A percentile compares a stretch with the other conserved stretches of the same genome.
phyloP scores from a whole-genome alignment of 2,888 invertebrate genomes.

The Papilio protenor region DNA sequence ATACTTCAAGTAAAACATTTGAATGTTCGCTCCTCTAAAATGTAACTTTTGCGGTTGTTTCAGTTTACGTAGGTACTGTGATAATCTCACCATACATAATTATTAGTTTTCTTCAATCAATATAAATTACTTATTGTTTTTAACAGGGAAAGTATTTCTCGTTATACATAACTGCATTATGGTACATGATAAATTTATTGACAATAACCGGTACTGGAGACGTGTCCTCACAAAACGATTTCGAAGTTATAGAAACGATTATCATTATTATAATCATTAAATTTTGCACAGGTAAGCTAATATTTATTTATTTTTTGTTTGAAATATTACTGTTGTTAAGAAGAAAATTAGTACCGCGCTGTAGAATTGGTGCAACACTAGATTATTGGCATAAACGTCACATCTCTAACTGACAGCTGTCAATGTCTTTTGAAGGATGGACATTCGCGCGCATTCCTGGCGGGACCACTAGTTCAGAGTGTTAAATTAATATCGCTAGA shows the following conservation, averaged over 20 bases:
- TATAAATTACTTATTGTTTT: background rate
- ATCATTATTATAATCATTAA: conserved; percentile 78
- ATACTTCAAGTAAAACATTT: no score
- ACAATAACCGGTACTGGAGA: conserved; percentile 83
- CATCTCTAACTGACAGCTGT: no score
- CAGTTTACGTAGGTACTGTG: no score
- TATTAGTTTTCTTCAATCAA: background rate
- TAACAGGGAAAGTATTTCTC: conserved; percentile 71
- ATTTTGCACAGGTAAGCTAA: conserved; percentile 75
- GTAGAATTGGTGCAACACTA: no score
- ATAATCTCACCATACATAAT: background rate
- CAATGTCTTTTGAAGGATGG: no score
- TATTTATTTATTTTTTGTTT: background rate
- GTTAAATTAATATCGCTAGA: no score
- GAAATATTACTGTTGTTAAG: background rate
- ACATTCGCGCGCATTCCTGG: no score
- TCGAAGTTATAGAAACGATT: conserved; percentile 79
- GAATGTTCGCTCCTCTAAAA: no score
- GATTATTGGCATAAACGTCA: no score
- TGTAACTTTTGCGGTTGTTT: no score
- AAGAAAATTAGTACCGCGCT: no score
- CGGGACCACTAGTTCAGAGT: no score
- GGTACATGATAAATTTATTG: conserved; percentile 80
- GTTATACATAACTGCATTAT: conserved; percentile 75
- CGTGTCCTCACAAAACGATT: conserved; percentile 74